Evolutionary conservation across 2,888 invertebrate species (phyloP).

Genomic region (Nymphalis c-album): DNA sequence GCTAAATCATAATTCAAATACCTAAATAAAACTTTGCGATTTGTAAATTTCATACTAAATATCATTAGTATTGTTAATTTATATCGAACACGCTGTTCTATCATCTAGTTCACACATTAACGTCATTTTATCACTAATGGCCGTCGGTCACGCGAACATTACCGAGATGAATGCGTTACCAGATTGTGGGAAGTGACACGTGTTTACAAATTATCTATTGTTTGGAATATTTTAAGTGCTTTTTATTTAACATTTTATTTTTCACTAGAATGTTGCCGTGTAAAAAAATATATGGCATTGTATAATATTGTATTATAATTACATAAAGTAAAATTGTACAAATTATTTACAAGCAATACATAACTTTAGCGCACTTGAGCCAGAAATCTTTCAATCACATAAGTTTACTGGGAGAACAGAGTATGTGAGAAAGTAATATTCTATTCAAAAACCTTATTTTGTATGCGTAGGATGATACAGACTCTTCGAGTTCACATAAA

Average conservation of each 20-base stretch:
- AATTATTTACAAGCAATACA: neutral
- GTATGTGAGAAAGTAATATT: conserved; percentile 26
- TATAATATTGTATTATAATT: neutral
- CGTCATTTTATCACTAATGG: conserved; percentile 39
- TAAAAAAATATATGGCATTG: no score
- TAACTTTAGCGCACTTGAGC: conserved; percentile 1
- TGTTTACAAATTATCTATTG: conserved; percentile 29
- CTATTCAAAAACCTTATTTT: conserved; percentile 23
- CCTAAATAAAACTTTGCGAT: neutral
- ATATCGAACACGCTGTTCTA: conserved; percentile 11
- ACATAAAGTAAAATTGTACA: neutral
- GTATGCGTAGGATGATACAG: conserved; percentile 24
- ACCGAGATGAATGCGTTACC: conserved; percentile 16
- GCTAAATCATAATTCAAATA: neutral
- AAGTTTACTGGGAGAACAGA: conserved; percentile 12
- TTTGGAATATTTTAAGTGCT: conserved; percentile 2
- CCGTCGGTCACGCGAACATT: conserved; percentile 39
- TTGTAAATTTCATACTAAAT: neutral
- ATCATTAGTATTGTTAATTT: neutral
- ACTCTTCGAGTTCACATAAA: conserved; percentile 30
- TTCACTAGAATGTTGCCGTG: no score
- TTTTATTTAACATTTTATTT: neutral
- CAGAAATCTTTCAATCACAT: conserved; percentile 10
- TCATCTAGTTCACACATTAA: conserved; percentile 36
- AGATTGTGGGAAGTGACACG: conserved; percentile 42